Evolutionary conservation across 1,140 invertebrate genomes (phyloP).

Genomic region (Apis dorsata): DNA sequence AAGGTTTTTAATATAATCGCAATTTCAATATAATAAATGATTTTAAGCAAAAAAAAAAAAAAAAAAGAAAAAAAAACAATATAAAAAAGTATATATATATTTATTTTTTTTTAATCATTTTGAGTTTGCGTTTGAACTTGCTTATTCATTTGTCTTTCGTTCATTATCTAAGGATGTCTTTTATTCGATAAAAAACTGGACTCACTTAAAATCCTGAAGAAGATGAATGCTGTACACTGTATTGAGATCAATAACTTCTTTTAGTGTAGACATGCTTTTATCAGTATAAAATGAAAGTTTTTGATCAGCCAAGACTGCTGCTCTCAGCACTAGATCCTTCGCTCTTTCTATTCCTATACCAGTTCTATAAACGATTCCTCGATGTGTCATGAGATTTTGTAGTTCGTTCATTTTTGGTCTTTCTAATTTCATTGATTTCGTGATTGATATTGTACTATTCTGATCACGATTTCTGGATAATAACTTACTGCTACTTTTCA

Average conservation of each 20-base stretch:
- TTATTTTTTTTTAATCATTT: background rate
- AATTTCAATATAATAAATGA: background rate
- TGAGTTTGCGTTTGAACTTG: background rate
- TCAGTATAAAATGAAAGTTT: conserved; percentile 81
- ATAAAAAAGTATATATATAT: background rate
- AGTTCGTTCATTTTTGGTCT: conserved; percentile 64
- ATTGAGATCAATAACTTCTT: conserved; percentile 82
- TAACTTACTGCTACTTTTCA: conserved; percentile 70
- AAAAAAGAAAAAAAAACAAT: background rate
- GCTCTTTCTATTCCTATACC: conserved; percentile 80
- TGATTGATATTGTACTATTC: conserved; percentile 23
- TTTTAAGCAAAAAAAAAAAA: background rate
- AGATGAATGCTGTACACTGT: conserved; percentile 83
- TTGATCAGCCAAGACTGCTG: conserved; percentile 79
- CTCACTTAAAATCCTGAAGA: conserved; percentile 83
- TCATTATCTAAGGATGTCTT: background rate
- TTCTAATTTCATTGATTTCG: conserved; percentile 65
- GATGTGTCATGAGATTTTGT: conserved; percentile 68
- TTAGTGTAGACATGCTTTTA: conserved; percentile 80
- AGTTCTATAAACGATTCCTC: conserved; percentile 74
- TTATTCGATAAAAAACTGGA: conserved; percentile 7
- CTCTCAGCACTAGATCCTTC: conserved; percentile 80
- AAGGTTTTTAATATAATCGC: background rate
- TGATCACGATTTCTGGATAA: conserved; percentile 69
- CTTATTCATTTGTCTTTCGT: background rate